A percentile compares a stretch with the other conserved stretches of the same genome.
Conservation (phyloP, 30 jellyfish, hydroid and myxozoan species). For the Nemopilema nomurai region DNA sequence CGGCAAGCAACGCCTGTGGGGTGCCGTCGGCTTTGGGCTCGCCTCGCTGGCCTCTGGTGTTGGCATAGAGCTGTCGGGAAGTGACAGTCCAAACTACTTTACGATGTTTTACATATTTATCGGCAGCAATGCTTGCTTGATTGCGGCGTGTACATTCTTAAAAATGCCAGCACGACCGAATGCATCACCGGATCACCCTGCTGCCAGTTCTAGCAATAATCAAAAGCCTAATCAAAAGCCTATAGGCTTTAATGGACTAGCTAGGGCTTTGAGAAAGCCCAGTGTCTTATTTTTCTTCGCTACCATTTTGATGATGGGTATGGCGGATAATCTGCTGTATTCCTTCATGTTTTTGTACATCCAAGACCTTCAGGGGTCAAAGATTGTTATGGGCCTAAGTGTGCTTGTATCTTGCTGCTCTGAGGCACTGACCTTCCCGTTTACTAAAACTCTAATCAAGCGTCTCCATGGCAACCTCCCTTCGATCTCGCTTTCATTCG, state of each 20-base stretch:
- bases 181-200: background rate
- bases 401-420: constrained; percentile 62
- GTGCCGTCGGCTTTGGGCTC: constrained; percentile 79
- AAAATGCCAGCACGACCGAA: background rate
- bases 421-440: constrained; percentile 54
- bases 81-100: constrained; percentile 34
- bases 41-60: constrained; percentile 69
- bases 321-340: constrained; percentile 52
- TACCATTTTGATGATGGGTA: constrained; percentile 61
- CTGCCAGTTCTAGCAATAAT: no score
- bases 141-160: constrained; percentile 27
- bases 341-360: constrained; percentile 59
- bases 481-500: constrained; percentile 45
- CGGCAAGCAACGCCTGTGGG: constrained; percentile 74
- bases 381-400: constrained; percentile 71
- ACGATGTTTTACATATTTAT: constrained; percentile 49
- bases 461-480: constrained; percentile 62
- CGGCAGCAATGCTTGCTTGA: constrained; percentile 21
- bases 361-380: constrained; percentile 54
- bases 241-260: constrained; percentile 1
- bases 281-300: constrained; percentile 53
- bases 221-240: no score
- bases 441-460: constrained; percentile 47
- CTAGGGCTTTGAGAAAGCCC: constrained; percentile 38
- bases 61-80: constrained; percentile 42